Percentiles rank a stretch among this genome's conserved stretches.
Conservation (phyloP, 2,797 vertebrate genomes). For the Columba guinea region DNA sequence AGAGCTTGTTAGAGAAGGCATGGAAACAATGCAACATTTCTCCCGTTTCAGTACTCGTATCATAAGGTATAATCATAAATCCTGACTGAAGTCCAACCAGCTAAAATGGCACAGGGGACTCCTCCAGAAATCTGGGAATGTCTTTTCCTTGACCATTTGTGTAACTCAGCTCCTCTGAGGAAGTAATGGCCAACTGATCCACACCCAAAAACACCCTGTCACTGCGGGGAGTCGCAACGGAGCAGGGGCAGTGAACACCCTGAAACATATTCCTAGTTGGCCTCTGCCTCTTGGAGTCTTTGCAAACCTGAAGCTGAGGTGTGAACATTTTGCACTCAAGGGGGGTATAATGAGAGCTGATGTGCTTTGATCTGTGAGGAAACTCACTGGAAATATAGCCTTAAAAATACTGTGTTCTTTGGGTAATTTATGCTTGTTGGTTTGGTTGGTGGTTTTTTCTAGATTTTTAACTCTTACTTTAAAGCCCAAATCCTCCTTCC, state of each 20-base stretch:
- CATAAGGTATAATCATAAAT: constrained; percentile 13
- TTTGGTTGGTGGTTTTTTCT: not conserved
- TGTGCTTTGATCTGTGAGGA: not conserved
- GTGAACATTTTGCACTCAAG: not conserved
- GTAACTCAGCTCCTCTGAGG: not conserved
- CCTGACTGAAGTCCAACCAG: not conserved
- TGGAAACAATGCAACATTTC: constrained; percentile 5
- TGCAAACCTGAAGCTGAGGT: not conserved
- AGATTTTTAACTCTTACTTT: not conserved
- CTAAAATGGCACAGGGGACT: not conserved
- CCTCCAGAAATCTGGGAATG: not conserved
- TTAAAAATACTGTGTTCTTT: not conserved
- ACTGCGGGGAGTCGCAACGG: not conserved
- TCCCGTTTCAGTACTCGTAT: not conserved
- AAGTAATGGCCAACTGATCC: not conserved
- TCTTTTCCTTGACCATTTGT: not conserved
- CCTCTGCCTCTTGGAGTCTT: not conserved
- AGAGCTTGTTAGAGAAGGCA: constrained; percentile 27
- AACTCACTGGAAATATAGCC: not conserved
- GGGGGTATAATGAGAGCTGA: not conserved
- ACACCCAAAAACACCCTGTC: accelerated
- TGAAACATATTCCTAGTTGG: not conserved
- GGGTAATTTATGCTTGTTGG: not conserved
- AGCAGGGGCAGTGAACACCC: not conserved
- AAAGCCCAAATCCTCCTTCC: not conserved